Evolutionary conservation across 2,888 invertebrate species (phyloP).

Genomic region (Diploptera punctata): DNA sequence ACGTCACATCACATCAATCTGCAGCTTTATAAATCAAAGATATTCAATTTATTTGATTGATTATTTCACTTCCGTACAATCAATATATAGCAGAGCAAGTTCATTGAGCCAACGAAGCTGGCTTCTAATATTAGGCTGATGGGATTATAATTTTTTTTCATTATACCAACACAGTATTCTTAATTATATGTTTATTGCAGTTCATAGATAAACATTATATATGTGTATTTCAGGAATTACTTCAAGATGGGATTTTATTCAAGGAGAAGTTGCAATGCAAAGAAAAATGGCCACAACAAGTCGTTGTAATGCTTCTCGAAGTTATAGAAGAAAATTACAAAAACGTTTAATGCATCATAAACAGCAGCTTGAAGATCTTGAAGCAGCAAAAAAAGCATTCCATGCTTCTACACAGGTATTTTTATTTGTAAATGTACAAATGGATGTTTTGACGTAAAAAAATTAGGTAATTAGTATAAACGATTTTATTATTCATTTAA

Average conservation of each 20-base stretch:
- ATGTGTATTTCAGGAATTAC: slow-evolving; percentile 45
- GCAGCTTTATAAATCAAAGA: too few species aligned
- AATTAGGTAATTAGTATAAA: too few species aligned
- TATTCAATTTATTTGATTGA: too few species aligned
- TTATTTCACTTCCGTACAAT: too few species aligned
- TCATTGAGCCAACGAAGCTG: too few species aligned
- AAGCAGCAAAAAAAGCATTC: slow-evolving; percentile 68
- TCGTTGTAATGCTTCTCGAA: slow-evolving; percentile 54
- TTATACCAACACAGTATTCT: not conserved
- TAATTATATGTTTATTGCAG: not conserved
- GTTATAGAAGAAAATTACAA: slow-evolving; percentile 71
- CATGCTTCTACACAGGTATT: slow-evolving; percentile 60
- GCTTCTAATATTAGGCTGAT: too few species aligned
- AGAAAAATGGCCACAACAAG: slow-evolving; percentile 49
- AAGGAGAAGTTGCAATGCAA: slow-evolving; percentile 72
- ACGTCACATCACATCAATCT: too few species aligned
- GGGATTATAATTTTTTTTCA: too few species aligned
- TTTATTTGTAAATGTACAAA: not conserved
- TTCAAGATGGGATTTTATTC: slow-evolving; percentile 89
- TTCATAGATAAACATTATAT: too few species aligned
- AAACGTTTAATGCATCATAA: slow-evolving; percentile 74
- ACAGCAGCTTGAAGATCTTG: slow-evolving; percentile 70
- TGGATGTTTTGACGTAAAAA: too few species aligned
- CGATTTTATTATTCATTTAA: too few species aligned
- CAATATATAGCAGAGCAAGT: too few species aligned